A percentile compares a stretch with the other conserved stretches of the same genome.
These are phyloP conservation scores for Labrus mixtus DNA, from an alignment of 2,113 vertebrate species.

Conservation along the genomic window DNA sequence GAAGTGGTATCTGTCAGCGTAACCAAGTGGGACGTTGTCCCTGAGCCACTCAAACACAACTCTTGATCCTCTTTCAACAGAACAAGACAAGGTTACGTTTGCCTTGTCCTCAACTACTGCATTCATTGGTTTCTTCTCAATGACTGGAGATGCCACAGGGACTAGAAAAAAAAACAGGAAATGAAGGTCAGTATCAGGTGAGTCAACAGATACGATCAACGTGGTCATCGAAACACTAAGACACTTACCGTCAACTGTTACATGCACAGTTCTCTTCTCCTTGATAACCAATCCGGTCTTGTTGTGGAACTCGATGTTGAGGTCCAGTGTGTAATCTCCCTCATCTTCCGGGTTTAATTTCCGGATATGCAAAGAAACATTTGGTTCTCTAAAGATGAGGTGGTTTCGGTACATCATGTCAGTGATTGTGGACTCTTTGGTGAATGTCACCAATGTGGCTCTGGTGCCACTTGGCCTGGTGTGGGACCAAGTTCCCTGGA, in stretches of 20 bases:
- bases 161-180: conserved; percentile 54
- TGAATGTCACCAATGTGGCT: conserved; percentile 76
- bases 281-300: conserved; percentile 40
- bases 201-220: not conserved
- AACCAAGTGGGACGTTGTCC: conserved; percentile 53
- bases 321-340: conserved; percentile 78
- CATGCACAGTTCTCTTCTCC: conserved; percentile 69
- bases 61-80: conserved; percentile 78
- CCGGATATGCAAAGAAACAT: conserved; percentile 74
- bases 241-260: conserved; percentile 82
- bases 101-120: conserved; percentile 81
- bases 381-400: conserved; percentile 63
- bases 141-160: conserved; percentile 77
- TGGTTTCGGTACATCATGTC: conserved; percentile 65
- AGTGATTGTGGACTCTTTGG: conserved; percentile 55
- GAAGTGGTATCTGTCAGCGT: conserved; percentile 70
- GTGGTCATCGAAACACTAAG: not conserved
- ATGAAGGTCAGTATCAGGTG: not conserved
- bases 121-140: conserved; percentile 69
- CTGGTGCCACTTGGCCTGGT: conserved; percentile 42
- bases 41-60: conserved; percentile 80
- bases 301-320: conserved; percentile 75
- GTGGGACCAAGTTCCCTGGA: conserved; percentile 83
- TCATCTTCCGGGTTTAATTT: conserved; percentile 67
- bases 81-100: conserved; percentile 82